Base-by-base conservation (phyloP, 2,888 invertebrate species). In the Spialia ferax region DNA sequence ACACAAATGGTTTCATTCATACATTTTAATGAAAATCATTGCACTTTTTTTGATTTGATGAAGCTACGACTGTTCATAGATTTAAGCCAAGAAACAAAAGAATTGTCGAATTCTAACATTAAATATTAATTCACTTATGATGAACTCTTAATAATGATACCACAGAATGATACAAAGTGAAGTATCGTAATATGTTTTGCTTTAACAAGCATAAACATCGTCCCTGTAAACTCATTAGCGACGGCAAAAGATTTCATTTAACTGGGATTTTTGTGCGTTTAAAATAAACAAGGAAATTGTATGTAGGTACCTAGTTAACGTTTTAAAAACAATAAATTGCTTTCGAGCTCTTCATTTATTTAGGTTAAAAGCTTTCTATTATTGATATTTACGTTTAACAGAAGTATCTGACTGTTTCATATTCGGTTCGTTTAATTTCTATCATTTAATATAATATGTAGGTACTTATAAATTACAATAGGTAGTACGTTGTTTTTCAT, bases 241-340 rank as follows among this genome's bases (percentile, higher is more conserved):
- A 45, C 45, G 38, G 32, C 32, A 32, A 45, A 45, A 45, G 45
- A 18, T 18, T 45, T 45, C 45, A 18, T 18, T 45, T 18, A 45
- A 45, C 45, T 45, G 7, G 18, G 15, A 45, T 45, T 45, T 18
- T 45, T 45, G 45, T 45, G 7, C 18, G 45, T 45, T 18, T 45
- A 18, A 45, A 45, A 45, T 45, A 8, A 45, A 45, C 45, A 45
- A 45, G 18, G 18, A 42, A 18, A 18, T 18, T 45, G 8, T 45
- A 18, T n/a, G n/a, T 45, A 35, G 35, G 45, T 45, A 45, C 18
- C 18, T 18, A n/a, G n/a, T n/a, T n/a, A 45, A 18, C 18, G 18
- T 18, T 45, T 45, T 45, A n/a, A 45, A 45, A 15, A 45, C 18
- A 45, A 45, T 18, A 45, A 45, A 45, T 45, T 45, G 18, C 45